Evolutionary conservation across 2,888 invertebrate species (phyloP).

Genomic region (Eudemis profundana): DNA sequence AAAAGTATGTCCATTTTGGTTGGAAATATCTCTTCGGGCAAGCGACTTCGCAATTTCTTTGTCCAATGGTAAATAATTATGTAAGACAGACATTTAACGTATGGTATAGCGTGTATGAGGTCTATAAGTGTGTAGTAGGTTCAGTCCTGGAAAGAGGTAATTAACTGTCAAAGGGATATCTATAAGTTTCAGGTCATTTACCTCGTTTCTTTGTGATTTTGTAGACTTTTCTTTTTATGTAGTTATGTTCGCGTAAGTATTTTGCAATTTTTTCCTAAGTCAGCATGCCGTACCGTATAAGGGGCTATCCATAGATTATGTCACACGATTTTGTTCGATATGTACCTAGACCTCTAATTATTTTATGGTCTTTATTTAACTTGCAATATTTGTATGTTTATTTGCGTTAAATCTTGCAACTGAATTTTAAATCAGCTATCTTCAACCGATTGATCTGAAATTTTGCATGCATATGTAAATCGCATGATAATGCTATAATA

Average conservation of each 20-base stretch:
- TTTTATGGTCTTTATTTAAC: no score
- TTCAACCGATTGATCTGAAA: no score
- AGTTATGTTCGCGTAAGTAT: no score
- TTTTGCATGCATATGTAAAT: no score
- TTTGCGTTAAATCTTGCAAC: no score
- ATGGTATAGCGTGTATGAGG: background rate
- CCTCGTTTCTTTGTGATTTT: constrained; percentile 7
- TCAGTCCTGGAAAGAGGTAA: background rate
- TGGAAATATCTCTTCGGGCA: constrained; percentile 43
- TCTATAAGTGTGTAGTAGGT: background rate
- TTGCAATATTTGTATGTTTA: no score
- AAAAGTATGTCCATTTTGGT: constrained; percentile 49
- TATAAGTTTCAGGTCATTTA: background rate
- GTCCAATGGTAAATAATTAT: constrained; percentile 13
- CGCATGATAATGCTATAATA: no score
- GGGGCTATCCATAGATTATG: no score
- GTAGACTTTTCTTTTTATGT: constrained; percentile 1
- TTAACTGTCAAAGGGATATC: background rate
- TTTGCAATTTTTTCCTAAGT: background rate
- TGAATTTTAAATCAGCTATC: no score
- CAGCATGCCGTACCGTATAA: background rate
- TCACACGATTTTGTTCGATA: no score
- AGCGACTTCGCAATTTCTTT: constrained; percentile 28
- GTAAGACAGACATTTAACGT: background rate
- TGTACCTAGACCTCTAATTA: no score